Evolutionary conservation across 2,888 invertebrate genomes (phyloP).

Genomic region (Athalia circularis): DNA sequence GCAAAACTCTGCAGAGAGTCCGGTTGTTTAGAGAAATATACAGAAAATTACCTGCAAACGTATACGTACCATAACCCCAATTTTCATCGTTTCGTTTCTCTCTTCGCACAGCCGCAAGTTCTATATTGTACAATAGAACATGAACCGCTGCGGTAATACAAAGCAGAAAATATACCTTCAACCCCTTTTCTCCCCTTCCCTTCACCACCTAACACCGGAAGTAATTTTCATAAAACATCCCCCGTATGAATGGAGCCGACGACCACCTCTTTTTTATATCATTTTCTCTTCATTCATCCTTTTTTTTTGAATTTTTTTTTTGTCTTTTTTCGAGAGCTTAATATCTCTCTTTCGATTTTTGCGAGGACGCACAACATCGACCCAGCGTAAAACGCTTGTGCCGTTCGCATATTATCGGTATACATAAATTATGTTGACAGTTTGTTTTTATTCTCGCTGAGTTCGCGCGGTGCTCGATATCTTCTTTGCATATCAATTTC

Average conservation of each 20-base stretch:
- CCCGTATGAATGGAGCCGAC: conserved; percentile 18
- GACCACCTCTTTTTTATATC: neutral
- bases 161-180: too few relatives aligned
- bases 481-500: neutral
- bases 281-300: neutral
- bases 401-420: neutral
- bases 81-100: too few relatives aligned
- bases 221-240: conserved; percentile 29
- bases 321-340: neutral
- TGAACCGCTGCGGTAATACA: too few relatives aligned
- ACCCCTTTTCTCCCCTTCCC: neutral
- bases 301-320: neutral
- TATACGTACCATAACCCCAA: too few relatives aligned
- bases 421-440: neutral
- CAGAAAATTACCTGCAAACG: too few relatives aligned
- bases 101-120: too few relatives aligned
- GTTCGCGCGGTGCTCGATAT: neutral
- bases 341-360: too few relatives aligned
- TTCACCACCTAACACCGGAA: neutral
- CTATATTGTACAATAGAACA: too few relatives aligned
- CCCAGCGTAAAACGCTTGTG: neutral
- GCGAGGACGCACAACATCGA: too few relatives aligned
- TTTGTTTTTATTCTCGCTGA: neutral
- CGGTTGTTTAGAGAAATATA: too few relatives aligned
- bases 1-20: too few relatives aligned